Evolutionary conservation across 2,797 vertebrate species (phyloP), one percentile per base, ranked within the genome.

Genomic region (Setipinna tenuifilis): DNA sequence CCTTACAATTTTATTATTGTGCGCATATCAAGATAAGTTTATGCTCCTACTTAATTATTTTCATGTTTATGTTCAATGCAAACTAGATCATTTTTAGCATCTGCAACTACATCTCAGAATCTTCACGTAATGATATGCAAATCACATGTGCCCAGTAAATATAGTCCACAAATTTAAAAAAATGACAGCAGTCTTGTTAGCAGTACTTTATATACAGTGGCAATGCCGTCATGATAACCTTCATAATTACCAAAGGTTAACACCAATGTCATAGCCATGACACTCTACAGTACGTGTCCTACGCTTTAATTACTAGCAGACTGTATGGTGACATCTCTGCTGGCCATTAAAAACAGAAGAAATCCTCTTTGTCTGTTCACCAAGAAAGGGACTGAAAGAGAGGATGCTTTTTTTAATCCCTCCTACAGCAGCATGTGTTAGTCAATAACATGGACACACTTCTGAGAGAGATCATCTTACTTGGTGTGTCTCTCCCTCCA

Each of bases 361-460:
- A 21, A 41, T 44, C 28, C 28, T 75, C 28, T 17, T 75, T 35
- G 65, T 28, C 25, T 71, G 31, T 61, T 75, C 16, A 31, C 31
- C 16, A 17, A 78, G 71, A 21, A 31, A 19, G 35, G 71, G 6
- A 44, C 71, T 78, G 16, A 78, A 65, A 65, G 16, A 17, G 25
- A 28, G 23, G 2, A 17, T 17, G 68, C 25, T 25, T 35, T 31
- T 75, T 35, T 35, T 75, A 35, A 16, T 31, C 14, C 50, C 25
- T 25, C 11, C 28, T 11, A 78, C 71, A 78, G 71, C 35, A 9
- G 23, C 71, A 75, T 35, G 31, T 78, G 71, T n/a, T 44, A 41
- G 71, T 78, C 71, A 78, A 78, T 78, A 78, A 78, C 71, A 44
- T 78, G 68, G 50, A 9, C 14, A 41, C 31, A 78, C 71, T 44